Evolutionary conservation across 2,888 invertebrate genomes (phyloP).

Genomic region (Drosophila falleni): DNA sequence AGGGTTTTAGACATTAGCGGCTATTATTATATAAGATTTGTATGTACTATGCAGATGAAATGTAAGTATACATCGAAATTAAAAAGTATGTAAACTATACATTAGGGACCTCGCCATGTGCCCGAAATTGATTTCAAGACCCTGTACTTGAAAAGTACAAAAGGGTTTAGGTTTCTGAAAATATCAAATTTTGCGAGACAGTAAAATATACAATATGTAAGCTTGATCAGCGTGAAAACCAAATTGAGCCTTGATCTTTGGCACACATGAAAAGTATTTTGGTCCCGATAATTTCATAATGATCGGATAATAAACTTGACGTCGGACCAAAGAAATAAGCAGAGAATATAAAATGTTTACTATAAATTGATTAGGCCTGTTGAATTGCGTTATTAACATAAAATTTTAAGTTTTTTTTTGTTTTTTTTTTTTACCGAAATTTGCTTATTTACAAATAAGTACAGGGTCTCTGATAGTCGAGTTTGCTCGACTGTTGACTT

Average conservation of each 20-base stretch:
- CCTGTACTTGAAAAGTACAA: neutral
- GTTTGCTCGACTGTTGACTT: conserved; percentile 1
- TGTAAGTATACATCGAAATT: conserved; percentile 17
- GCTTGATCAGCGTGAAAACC: neutral
- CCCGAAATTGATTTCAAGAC: neutral
- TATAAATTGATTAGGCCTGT: neutral
- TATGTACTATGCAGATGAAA: conserved; percentile 14
- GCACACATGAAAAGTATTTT: neutral
- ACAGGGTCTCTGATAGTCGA: conserved; percentile 1
- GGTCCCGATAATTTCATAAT: conserved; percentile 1
- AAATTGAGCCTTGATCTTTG: neutral
- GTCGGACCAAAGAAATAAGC: neutral
- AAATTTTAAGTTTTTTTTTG: neutral
- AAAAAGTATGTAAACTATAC: conserved; percentile 14
- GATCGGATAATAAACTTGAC: neutral
- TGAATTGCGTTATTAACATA: neutral
- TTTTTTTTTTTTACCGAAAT: neutral
- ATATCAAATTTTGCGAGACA: neutral
- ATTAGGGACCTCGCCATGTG: conserved; percentile 12
- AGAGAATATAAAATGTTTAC: neutral
- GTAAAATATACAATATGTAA: neutral
- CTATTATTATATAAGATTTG: conserved; percentile 9
- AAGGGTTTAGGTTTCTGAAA: neutral
- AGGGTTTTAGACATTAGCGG: conserved; percentile 22
- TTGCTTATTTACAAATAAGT: conserved; percentile 1